phyloP scores from a whole-genome alignment of 2,797 vertebrate genomes.

The Muscicapa striata region DNA sequence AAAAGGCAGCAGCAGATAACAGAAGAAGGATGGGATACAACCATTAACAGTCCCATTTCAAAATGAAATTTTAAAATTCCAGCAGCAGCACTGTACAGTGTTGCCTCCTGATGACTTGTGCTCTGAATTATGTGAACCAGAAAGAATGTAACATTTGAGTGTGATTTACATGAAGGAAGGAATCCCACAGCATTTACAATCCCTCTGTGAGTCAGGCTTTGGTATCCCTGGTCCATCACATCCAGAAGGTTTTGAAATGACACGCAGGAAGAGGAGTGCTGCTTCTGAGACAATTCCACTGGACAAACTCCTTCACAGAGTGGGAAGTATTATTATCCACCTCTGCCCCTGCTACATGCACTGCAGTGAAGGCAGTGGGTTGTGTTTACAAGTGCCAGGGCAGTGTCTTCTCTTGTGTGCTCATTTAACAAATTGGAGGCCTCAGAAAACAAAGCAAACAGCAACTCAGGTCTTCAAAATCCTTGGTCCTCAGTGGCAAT shows the following conservation, averaged over 20 bases:
- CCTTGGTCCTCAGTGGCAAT: background rate
- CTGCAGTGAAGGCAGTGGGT: background rate
- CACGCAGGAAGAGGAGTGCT: background rate
- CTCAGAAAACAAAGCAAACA: background rate
- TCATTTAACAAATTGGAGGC: background rate
- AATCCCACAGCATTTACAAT: background rate
- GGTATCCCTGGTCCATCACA: background rate
- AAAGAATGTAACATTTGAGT: background rate
- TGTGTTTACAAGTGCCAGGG: background rate
- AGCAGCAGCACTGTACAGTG: background rate
- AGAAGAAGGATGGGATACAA: background rate
- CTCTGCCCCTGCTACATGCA: accelerated
- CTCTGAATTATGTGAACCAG: background rate
- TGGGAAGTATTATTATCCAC: background rate
- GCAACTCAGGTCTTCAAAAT: background rate
- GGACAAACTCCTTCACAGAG: background rate
- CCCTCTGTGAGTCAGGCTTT: background rate
- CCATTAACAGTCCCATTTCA: background rate
- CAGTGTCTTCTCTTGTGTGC: background rate
- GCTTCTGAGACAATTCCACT: background rate
- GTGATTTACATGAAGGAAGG: background rate
- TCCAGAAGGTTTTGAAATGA: background rate
- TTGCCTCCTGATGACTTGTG: background rate
- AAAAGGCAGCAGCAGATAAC: background rate
- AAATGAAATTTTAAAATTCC: background rate